These are phyloP conservation scores for Crotophaga sulcirostris DNA, from an alignment of 2,113 vertebrate genomes.

Conservation along the genomic window DNA sequence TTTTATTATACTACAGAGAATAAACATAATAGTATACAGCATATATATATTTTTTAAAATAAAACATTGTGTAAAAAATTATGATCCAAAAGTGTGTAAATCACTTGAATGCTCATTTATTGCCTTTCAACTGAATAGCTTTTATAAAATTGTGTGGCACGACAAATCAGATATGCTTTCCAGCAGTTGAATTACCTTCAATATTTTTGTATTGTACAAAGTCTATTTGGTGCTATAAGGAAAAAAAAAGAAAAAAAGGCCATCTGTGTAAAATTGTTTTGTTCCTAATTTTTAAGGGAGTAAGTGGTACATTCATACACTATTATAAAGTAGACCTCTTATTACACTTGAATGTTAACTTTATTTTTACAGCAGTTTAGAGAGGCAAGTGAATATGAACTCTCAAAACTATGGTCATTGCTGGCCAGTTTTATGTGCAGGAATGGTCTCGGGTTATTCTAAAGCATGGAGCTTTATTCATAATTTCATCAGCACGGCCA, in stretches of 20 bases:
- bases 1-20: slow-evolving; percentile 75
- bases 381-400: background rate
- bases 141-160: slow-evolving; percentile 74
- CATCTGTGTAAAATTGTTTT: slow-evolving; percentile 23
- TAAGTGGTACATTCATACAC: slow-evolving; percentile 46
- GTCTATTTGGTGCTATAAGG: slow-evolving; percentile 17
- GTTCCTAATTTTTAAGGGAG: slow-evolving; percentile 43
- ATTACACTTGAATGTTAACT: slow-evolving; percentile 39
- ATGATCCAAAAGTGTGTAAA: slow-evolving; percentile 70
- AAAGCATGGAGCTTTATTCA: background rate
- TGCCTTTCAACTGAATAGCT: slow-evolving; percentile 71
- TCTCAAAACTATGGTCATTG: background rate
- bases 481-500: background rate
- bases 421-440: slow-evolving; percentile 17
- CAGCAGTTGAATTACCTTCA: slow-evolving; percentile 65
- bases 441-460: background rate
- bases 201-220: slow-evolving; percentile 56
- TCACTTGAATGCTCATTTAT: slow-evolving; percentile 74
- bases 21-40: slow-evolving; percentile 73
- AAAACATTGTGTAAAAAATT: slow-evolving; percentile 76
- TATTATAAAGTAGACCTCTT: slow-evolving; percentile 18
- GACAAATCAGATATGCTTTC: slow-evolving; percentile 64
- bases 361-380: slow-evolving; percentile 42
- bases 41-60: slow-evolving; percentile 73
- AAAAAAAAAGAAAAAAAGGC: slow-evolving; percentile 29